Evolutionary conservation across 2,113 vertebrate species (phyloP).

Genomic region (Chunga burmeisteri): DNA sequence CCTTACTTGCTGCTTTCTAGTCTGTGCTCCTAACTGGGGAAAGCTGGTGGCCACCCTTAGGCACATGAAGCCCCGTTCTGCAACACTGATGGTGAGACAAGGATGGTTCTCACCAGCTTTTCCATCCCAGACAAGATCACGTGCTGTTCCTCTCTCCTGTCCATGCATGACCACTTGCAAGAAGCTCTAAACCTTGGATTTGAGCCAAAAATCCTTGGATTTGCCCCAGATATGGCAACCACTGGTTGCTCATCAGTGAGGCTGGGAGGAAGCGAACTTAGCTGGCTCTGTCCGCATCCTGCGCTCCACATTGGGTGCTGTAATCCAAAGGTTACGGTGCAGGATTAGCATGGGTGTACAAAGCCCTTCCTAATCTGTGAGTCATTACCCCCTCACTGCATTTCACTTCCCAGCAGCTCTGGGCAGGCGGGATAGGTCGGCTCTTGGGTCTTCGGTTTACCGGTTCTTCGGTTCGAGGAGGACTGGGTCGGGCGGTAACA

Average conservation of each 20-base stretch:
- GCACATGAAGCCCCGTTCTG: not conserved
- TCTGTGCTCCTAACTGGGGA: not conserved
- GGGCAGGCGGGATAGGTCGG: not conserved
- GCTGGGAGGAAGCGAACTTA: not conserved
- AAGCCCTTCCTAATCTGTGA: conserved; percentile 58
- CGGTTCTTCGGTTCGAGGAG: not conserved
- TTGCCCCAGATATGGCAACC: not conserved
- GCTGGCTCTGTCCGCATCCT: not conserved
- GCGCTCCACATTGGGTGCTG: not conserved
- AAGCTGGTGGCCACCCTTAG: not conserved
- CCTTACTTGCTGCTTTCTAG: not conserved
- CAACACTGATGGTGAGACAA: not conserved
- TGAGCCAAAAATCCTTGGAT: not conserved
- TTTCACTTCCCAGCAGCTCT: conserved; percentile 35
- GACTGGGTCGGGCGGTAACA: not conserved
- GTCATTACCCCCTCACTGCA: not conserved
- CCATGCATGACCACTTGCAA: not conserved
- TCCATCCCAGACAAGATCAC: not conserved
- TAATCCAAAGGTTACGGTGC: conserved; percentile 42
- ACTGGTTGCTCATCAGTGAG: not conserved
- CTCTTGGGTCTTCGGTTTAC: not conserved
- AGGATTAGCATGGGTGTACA: conserved; percentile 57
- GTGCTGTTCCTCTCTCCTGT: not conserved
- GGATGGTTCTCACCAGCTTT: not conserved
- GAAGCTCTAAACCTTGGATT: not conserved